These are phyloP conservation scores for Pelodytes ibericus DNA, from an alignment of 2,797 vertebrate genomes.

Conservation along the genomic window DNA sequence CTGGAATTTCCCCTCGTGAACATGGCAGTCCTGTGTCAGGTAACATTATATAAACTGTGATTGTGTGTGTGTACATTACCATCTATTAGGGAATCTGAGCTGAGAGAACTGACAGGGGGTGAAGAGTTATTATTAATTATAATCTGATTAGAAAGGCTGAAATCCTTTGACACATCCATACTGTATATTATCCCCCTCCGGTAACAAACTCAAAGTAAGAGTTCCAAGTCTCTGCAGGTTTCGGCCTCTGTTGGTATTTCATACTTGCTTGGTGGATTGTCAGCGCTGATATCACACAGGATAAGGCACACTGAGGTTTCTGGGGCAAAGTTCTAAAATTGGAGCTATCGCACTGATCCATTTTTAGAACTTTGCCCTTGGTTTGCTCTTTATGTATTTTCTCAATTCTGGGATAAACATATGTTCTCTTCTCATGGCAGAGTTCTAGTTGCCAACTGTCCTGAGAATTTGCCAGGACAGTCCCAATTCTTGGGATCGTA, in stretches of 20 bases:
- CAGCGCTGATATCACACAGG: background rate
- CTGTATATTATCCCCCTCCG: constrained; percentile 4
- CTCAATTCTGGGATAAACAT: too few relatives aligned
- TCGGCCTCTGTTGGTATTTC: background rate
- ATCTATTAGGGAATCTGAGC: constrained; percentile 8
- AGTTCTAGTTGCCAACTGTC: too few relatives aligned
- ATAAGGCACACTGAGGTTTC: too few relatives aligned
- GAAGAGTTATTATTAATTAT: constrained; percentile 17
- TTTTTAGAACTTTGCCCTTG: too few relatives aligned
- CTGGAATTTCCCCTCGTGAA: background rate
- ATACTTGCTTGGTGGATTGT: background rate
- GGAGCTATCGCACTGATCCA: too few relatives aligned
- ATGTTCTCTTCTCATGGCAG: too few relatives aligned
- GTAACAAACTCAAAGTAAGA: background rate
- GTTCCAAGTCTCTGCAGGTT: constrained; percentile 13
- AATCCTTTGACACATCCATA: constrained; percentile 14
- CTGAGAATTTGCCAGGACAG: too few relatives aligned
- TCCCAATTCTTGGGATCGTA: too few relatives aligned
- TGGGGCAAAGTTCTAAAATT: too few relatives aligned
- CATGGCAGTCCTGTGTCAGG: background rate
- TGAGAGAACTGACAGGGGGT: background rate
- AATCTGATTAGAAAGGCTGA: constrained; percentile 12
- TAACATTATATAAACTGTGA: constrained; percentile 1
- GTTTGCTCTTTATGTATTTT: too few relatives aligned
- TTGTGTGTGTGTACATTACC: background rate